These are phyloP conservation scores for Falcaria lacertinaria DNA, from an alignment of 2,888 invertebrate genomes.

Conservation along the genomic window DNA sequence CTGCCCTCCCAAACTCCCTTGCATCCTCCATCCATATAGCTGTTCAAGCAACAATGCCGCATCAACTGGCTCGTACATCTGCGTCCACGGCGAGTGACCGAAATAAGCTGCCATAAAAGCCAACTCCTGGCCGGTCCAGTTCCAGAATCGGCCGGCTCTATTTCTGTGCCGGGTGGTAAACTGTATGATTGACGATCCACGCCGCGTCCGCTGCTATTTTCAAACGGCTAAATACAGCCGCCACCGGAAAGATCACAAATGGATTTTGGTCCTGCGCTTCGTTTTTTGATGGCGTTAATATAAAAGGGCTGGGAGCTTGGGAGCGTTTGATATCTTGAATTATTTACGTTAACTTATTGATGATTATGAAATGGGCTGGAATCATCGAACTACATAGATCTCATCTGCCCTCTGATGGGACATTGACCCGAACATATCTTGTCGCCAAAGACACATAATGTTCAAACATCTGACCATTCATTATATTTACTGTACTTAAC, in stretches of 20 bases:
- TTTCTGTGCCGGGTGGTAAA: slow-evolving; percentile 44
- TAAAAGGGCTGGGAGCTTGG: no score
- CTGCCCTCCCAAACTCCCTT: no score
- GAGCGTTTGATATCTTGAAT: no score
- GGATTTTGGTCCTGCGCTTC: slow-evolving; percentile 29
- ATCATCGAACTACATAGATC: no score
- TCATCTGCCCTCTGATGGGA: neutral
- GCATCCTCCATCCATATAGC: no score
- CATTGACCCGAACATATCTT: no score
- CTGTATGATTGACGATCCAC: slow-evolving; percentile 44
- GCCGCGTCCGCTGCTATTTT: slow-evolving; percentile 58
- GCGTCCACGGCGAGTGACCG: slow-evolving; percentile 17
- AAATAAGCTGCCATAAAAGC: slow-evolving; percentile 58
- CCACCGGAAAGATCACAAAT: slow-evolving; percentile 55
- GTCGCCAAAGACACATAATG: no score
- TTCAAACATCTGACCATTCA: no score
- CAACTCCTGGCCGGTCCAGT: slow-evolving; percentile 54
- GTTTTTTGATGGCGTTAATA: slow-evolving; percentile 19
- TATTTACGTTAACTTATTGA: no score
- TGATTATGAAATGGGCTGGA: no score
- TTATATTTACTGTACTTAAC: no score
- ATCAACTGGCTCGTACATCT: slow-evolving; percentile 11
- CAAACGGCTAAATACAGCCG: slow-evolving; percentile 58
- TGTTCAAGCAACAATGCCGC: slow-evolving; percentile 6
- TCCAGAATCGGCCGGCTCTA: slow-evolving; percentile 53